Evolutionary conservation across 2,888 invertebrate species (phyloP).

Genomic region (Lasioglossum calceatum): DNA sequence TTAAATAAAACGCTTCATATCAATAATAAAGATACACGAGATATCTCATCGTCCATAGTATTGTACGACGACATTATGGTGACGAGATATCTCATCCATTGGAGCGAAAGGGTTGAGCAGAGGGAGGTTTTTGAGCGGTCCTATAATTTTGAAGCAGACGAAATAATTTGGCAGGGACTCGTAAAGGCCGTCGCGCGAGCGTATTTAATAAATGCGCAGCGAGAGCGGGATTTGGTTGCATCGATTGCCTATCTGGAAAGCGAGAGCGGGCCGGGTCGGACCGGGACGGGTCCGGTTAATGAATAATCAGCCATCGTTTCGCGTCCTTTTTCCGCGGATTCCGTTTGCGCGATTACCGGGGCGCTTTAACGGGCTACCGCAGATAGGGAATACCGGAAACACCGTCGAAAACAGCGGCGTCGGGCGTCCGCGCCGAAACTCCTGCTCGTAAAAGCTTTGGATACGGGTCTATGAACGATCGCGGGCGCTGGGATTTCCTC

Average conservation of each 20-base stretch:
- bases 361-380: not conserved
- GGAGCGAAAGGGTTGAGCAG: not conserved
- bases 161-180: not conserved
- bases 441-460: constrained; percentile 17
- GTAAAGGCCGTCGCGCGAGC: not conserved
- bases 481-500: constrained; percentile 8
- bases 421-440: not conserved
- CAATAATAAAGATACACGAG: no score
- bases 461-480: constrained; percentile 8
- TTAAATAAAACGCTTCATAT: no score
- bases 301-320: constrained; percentile 4
- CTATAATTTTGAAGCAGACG: not conserved
- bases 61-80: no score
- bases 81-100: no score
- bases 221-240: not conserved
- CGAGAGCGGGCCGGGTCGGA: not conserved
- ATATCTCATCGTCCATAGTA: no score
- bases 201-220: not conserved
- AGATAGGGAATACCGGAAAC: not conserved
- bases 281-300: not conserved
- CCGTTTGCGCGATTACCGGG: constrained; percentile 4
- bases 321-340: not conserved
- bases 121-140: not conserved
- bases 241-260: not conserved
- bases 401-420: not conserved